Percentiles rank a stretch among this genome's conserved stretches.
Evolutionary conservation across 2,113 vertebrate species (phyloP).

Genomic region (Calonectris borealis): DNA sequence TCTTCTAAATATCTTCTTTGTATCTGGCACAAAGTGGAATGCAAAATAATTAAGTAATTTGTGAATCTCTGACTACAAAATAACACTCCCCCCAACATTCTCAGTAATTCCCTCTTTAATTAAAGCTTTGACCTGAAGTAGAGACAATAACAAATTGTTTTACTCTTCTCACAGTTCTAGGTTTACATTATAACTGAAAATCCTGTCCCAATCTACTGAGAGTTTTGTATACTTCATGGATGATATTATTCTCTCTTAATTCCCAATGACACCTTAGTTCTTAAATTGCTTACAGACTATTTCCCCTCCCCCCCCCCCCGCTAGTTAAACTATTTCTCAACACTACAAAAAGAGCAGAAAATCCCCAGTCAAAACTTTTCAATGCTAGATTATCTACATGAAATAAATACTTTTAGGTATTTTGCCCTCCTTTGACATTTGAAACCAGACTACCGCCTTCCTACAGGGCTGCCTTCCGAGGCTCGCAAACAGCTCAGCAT

Average conservation of each 20-base stretch:
- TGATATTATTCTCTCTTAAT: not conserved
- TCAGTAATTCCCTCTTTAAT: not conserved
- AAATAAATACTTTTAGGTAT: not conserved
- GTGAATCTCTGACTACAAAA: not conserved
- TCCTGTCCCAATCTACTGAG: not conserved
- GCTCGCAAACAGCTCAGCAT: not conserved
- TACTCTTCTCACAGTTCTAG: not conserved
- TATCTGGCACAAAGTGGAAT: not conserved
- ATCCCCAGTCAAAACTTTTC: not conserved
- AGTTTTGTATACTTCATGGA: not conserved
- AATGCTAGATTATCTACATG: not conserved
- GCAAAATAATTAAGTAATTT: constrained; percentile 2
- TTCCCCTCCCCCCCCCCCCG: no score
- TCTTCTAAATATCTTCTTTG: not conserved
- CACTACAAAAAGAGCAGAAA: not conserved
- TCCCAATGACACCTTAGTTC: not conserved
- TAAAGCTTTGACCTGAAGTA: not conserved
- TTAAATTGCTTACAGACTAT: not conserved
- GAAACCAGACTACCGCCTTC: not conserved
- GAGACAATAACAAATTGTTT: not conserved
- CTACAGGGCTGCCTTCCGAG: not conserved
- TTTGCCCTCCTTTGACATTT: constrained; percentile 25
- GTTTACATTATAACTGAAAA: not conserved
- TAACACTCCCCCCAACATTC: not conserved
- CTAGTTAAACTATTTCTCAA: not conserved